Base-by-base conservation (phyloP, 2,888 invertebrate genomes). In the Laspeyria flexula region DNA sequence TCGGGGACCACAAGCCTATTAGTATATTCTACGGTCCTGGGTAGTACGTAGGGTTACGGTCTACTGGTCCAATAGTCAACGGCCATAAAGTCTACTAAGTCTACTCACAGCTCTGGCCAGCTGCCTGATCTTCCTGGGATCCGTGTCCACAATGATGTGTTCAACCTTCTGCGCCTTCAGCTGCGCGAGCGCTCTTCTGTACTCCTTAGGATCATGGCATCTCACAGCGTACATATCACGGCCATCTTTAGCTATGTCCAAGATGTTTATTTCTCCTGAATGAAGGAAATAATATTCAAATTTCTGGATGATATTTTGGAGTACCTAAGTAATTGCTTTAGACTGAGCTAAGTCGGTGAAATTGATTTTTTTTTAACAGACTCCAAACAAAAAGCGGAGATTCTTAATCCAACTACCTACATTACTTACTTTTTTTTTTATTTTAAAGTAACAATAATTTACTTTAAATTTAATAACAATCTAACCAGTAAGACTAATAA, bases 131-230 rank as follows among this genome's bases (percentile, higher is more conserved):
- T 96, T 95, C 70, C 94, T 94, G 0, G 98, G 96, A 78, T 96
- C 96, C 0, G 97, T 97, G 79, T 99, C 98, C 4, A 98, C 96
- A 57, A 99, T 96, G 47, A 99, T 93, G 76, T 98, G 97, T 77
- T 94, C 96, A 72, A 98, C 96, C 71, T 96, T 95, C 80, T 97
- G 97, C 77, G 96, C 96, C 60, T 97, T 96, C 30, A 98, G 94
- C 80, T 97, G 97, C 53, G 96, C 94, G 1, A 98, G 91, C 0
- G 96, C 95, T 25, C 94, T 94, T 13, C 96, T 81, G 81, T 97
- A 97, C 23, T 96, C 95, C 5, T 90, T 87, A 0, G 94, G 93
- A 1, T 80, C 80, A 34, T 90, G 90, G 23, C 95, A 94, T 60
- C 95, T 94, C 3, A 96, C 93, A 6, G 96, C 94, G 67, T 95